These are phyloP conservation scores for human (Homo sapiens) DNA, from an alignment of 2,113 vertebrate genomes.

Conservation along the genomic window GRCh38 chr7:89598001-89598500, in stretches of 20 bases:
- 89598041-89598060: not conserved
- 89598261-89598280: not conserved
- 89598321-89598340: not conserved
- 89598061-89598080: not conserved
- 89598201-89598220: not conserved
- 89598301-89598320: not conserved
- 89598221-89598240: not conserved
- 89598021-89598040: not conserved
- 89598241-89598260: not conserved
- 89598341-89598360: not conserved
- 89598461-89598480: not conserved
- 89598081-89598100: not conserved
- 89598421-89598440: not conserved
- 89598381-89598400: not conserved
- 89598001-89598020: not conserved
- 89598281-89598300: not conserved
- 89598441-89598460: not conserved
- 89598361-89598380: not conserved
- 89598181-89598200: not conserved
- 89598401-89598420: not conserved
- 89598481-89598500: not conserved
- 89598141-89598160: not conserved
- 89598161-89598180: not conserved
- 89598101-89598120: not conserved
- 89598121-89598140: not conserved